Conservation (phyloP, 35 echinoderm and acorn worm species). For the Diadema setosum region DNA sequence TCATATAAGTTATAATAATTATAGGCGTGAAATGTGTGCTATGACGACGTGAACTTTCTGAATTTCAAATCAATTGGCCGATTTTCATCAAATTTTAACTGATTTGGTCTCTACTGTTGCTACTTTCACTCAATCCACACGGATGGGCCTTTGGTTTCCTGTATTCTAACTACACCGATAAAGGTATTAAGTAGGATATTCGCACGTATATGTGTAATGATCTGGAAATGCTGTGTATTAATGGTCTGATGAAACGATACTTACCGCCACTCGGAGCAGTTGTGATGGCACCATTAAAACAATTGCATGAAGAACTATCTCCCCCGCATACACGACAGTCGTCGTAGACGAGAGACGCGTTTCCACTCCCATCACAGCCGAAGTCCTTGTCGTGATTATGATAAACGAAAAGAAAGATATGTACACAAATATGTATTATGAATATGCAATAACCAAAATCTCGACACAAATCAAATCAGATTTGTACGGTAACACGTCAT, state of each 20-base stretch:
- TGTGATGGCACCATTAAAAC: background rate
- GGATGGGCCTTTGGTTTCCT: too few relatives aligned
- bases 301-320: background rate
- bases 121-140: too few relatives aligned
- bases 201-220: too few relatives aligned
- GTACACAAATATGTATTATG: background rate
- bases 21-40: too few relatives aligned
- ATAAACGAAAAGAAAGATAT: background rate
- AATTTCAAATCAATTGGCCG: too few relatives aligned
- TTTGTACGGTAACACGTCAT: background rate
- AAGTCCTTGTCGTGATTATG: background rate
- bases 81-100: too few relatives aligned
- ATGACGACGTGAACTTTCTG: too few relatives aligned
- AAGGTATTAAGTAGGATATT: too few relatives aligned
- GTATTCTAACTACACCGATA: too few relatives aligned
- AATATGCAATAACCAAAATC: background rate
- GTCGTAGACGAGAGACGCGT: background rate
- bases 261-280: background rate
- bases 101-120: too few relatives aligned
- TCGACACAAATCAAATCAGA: background rate
- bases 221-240: too few relatives aligned
- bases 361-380: background rate
- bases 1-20: too few relatives aligned
- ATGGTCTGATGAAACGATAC: background rate
- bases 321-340: background rate